Evolutionary conservation across 2,113 vertebrate genomes (phyloP).

Genomic region (Cebus imitator): DNA sequence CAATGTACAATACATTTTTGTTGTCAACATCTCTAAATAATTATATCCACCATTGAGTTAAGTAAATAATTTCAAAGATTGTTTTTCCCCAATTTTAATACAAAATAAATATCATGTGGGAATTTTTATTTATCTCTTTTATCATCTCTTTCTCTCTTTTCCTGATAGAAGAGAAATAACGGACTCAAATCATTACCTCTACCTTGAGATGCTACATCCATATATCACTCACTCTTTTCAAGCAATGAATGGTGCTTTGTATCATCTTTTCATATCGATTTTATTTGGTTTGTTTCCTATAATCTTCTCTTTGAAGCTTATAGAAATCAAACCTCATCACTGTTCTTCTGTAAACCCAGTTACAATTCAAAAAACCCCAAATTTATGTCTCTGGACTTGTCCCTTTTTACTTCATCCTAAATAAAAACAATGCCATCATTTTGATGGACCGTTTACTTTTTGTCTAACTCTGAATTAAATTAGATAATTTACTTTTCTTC

Average conservation of each 20-base stretch:
- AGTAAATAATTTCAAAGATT: not conserved
- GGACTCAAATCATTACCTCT: not conserved
- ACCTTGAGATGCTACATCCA: not conserved
- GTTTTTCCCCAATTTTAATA: not conserved
- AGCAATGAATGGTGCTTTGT: not conserved
- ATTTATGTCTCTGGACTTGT: slow-evolving; percentile 39
- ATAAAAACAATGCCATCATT: slow-evolving; percentile 43
- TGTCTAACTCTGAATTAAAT: not conserved
- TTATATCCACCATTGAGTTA: not conserved
- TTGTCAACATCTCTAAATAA: not conserved
- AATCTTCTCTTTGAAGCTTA: not conserved
- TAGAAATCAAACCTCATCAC: not conserved
- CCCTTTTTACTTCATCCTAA: slow-evolving; percentile 41
- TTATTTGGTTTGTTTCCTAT: not conserved
- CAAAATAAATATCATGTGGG: not conserved
- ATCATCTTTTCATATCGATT: not conserved
- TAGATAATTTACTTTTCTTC: not conserved
- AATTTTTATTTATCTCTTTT: not conserved
- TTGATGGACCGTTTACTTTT: slow-evolving; percentile 65
- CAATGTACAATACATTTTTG: not conserved
- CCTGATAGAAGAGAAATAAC: not conserved
- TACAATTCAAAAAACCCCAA: not conserved
- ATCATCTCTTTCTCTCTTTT: not conserved
- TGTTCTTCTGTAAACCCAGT: not conserved
- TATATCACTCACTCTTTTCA: not conserved